Conservation (phyloP, 2,888 invertebrate species). For the Leuctra nigra region DNA sequence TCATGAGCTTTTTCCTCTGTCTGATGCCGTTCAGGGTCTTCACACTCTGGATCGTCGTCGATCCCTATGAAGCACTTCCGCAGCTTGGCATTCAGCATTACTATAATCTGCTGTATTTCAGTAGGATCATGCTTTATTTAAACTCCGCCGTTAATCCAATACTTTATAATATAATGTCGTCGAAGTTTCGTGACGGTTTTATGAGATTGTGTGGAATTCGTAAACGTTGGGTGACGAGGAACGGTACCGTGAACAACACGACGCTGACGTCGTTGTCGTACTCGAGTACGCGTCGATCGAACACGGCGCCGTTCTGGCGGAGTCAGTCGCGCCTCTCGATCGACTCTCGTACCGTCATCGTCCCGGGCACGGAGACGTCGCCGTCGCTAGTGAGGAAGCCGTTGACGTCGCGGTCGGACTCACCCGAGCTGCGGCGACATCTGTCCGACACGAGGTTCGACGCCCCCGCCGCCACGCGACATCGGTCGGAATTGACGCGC, state of each 20-base stretch:
- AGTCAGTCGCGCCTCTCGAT: slow-evolving; percentile 7
- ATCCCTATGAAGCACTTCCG: slow-evolving; percentile 59
- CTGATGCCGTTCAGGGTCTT: slow-evolving; percentile 79
- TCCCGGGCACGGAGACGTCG: slow-evolving; percentile 4
- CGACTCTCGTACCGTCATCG: slow-evolving; percentile 7
- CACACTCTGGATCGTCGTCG: slow-evolving; percentile 74
- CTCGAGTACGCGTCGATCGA: slow-evolving; percentile 15
- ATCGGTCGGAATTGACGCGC: background rate
- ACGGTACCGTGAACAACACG: slow-evolving; percentile 11
- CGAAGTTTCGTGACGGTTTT: slow-evolving; percentile 80
- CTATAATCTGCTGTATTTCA: slow-evolving; percentile 76
- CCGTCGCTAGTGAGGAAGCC: background rate
- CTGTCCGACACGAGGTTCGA: slow-evolving; percentile 4
- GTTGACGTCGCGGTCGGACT: background rate
- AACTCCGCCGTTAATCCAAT: slow-evolving; percentile 89
- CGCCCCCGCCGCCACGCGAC: background rate
- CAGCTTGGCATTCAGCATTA: slow-evolving; percentile 69
- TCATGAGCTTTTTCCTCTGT: slow-evolving; percentile 81
- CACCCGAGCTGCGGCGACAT: slow-evolving; percentile 5
- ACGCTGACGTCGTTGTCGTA: slow-evolving; percentile 20
- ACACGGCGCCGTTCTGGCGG: slow-evolving; percentile 4
- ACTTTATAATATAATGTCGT: slow-evolving; percentile 87
- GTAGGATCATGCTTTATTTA: slow-evolving; percentile 78
- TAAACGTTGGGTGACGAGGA: slow-evolving; percentile 5
- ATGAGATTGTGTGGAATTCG: slow-evolving; percentile 49